These are phyloP conservation scores for Andricus curvator DNA, from an alignment of 2,888 invertebrate genomes.

Conservation along the genomic window DNA sequence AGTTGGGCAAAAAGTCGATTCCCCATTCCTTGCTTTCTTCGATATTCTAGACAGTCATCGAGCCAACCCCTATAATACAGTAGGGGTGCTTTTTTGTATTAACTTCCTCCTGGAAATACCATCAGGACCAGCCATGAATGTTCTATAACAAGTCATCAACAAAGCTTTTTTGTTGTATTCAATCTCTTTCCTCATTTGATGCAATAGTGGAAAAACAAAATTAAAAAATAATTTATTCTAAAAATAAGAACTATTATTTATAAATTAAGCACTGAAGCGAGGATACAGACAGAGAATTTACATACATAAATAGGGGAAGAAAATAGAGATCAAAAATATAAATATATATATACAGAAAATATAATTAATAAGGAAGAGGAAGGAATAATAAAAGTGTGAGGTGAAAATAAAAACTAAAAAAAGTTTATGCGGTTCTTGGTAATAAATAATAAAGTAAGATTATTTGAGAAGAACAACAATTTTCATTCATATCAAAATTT, in stretches of 20 bases:
- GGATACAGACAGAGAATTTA: not conserved
- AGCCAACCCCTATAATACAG: constrained; percentile 11
- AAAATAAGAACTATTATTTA: not conserved
- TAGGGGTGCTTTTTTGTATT: not conserved
- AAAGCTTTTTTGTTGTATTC: not conserved
- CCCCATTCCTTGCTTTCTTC: constrained; percentile 20
- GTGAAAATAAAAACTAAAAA: too few relatives aligned
- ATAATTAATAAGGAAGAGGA: too few relatives aligned
- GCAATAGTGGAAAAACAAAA: not conserved
- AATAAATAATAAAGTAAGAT: too few relatives aligned
- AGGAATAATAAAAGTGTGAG: too few relatives aligned
- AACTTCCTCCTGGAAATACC: constrained; percentile 1
- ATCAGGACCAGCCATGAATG: not conserved
- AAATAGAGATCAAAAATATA: not conserved
- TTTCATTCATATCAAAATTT: too few relatives aligned
- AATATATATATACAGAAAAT: too few relatives aligned
- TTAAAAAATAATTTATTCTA: not conserved
- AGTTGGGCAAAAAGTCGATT: constrained; percentile 33
- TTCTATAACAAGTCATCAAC: constrained; percentile 3
- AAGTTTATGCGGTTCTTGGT: too few relatives aligned
- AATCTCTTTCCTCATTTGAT: not conserved
- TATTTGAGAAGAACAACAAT: too few relatives aligned
- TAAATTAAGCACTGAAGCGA: not conserved
- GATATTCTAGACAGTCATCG: constrained; percentile 42
- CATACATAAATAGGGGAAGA: not conserved